These are phyloP conservation scores for Xylophagus ater DNA, from an alignment of 2,888 invertebrate species.

Conservation along the genomic window DNA sequence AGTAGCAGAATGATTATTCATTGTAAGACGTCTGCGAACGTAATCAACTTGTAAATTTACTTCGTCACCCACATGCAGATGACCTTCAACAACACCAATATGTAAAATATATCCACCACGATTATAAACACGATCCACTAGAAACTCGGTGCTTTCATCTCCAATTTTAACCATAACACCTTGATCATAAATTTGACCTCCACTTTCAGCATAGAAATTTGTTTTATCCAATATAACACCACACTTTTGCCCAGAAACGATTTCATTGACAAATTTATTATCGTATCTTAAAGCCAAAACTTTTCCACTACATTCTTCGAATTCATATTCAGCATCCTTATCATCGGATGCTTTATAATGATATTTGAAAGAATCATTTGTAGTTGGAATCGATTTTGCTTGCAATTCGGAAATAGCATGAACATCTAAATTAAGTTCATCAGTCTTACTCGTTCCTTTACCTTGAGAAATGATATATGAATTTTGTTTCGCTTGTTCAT, in stretches of 20 bases:
- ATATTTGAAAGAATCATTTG: slow-evolving; percentile 89
- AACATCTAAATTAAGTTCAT: slow-evolving; percentile 82
- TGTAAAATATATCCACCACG: slow-evolving; percentile 94
- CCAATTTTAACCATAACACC: slow-evolving; percentile 75
- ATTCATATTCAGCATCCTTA: slow-evolving; percentile 62
- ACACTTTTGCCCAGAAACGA: slow-evolving; percentile 76
- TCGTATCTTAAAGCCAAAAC: slow-evolving; percentile 71
- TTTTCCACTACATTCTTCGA: slow-evolving; percentile 58
- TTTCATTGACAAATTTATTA: slow-evolving; percentile 75
- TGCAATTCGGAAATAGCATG: slow-evolving; percentile 90
- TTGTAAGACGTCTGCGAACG: slow-evolving; percentile 75
- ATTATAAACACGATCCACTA: slow-evolving; percentile 86
- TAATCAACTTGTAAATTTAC: slow-evolving; percentile 73
- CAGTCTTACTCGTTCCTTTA: slow-evolving; percentile 66
- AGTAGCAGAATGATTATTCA: slow-evolving; percentile 98
- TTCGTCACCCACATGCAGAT: slow-evolving; percentile 72
- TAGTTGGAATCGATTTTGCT: slow-evolving; percentile 59
- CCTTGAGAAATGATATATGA: slow-evolving; percentile 85
- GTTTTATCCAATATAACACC: slow-evolving; percentile 86
- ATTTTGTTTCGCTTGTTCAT: slow-evolving; percentile 83
- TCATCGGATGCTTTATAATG: slow-evolving; percentile 61
- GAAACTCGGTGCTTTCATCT: slow-evolving; percentile 82
- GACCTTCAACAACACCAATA: slow-evolving; percentile 79
- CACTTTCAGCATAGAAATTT: slow-evolving; percentile 97
- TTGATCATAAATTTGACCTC: slow-evolving; percentile 95